phyloP scores from a whole-genome alignment of 1,140 invertebrate species.

The Ceratosolen solmsi region DNA sequence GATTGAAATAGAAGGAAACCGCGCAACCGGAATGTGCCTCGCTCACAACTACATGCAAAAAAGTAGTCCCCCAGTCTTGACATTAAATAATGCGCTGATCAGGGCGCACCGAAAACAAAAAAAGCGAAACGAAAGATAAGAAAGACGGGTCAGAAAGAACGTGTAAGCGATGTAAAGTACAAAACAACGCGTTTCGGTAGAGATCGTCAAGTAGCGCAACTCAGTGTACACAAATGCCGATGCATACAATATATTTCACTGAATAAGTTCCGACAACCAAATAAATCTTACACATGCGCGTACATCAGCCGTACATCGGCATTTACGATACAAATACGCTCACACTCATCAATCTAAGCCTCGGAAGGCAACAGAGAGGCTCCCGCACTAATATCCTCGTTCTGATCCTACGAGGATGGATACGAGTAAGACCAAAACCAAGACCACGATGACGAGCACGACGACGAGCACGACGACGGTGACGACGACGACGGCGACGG shows the following conservation, averaged over 20 bases:
- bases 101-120: too few relatives aligned
- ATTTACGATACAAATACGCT: slow-evolving; percentile 24
- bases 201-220: not conserved
- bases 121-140: too few relatives aligned
- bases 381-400: slow-evolving; percentile 25
- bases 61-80: not conserved
- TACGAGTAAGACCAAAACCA: not conserved
- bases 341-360: slow-evolving; percentile 24
- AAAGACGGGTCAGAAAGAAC: not conserved
- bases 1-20: not conserved
- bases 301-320: slow-evolving; percentile 15
- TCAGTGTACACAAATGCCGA: too few relatives aligned
- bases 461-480: too few relatives aligned
- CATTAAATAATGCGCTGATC: slow-evolving; percentile 37
- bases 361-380: not conserved
- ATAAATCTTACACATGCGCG: slow-evolving; percentile 29
- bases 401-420: not conserved
- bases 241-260: not conserved
- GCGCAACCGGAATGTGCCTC: not conserved
- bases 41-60: not conserved
- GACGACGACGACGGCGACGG: too few relatives aligned
- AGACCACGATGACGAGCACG: too few relatives aligned
- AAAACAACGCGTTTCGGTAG: not conserved
- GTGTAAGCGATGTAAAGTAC: not conserved
- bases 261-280: slow-evolving; percentile 23